These are phyloP conservation scores for Chamaetylas fuelleborni DNA, from an alignment of 2,113 vertebrate genomes.

Conservation along the genomic window DNA sequence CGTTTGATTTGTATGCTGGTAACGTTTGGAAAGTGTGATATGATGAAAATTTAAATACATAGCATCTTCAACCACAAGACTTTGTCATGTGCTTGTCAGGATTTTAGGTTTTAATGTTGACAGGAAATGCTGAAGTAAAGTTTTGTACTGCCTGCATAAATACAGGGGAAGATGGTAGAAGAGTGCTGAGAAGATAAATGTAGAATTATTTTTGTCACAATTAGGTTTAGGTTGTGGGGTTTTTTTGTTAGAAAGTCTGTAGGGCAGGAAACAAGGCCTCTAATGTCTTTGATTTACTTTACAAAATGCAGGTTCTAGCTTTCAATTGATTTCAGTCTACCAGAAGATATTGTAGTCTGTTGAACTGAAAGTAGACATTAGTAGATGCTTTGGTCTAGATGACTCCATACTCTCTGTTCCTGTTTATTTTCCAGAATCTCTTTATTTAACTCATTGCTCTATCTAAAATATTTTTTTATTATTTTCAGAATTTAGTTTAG, in stretches of 20 bases:
- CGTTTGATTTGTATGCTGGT: constrained; percentile 37
- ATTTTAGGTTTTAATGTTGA: constrained; percentile 41
- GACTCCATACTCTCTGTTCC: not conserved
- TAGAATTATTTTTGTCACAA: not conserved
- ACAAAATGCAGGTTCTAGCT: not conserved
- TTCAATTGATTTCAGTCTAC: not conserved
- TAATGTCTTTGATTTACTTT: not conserved
- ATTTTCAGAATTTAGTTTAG: not conserved
- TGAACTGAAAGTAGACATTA: not conserved
- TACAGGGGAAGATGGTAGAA: not conserved
- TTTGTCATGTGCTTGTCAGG: constrained; percentile 53
- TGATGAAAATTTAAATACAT: constrained; percentile 57
- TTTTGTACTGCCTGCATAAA: constrained; percentile 37
- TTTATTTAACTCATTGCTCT: not conserved
- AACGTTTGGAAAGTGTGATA: constrained; percentile 58
- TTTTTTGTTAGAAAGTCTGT: not conserved
- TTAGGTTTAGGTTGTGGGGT: not conserved
- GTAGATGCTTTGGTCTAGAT: not conserved
- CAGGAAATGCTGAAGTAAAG: constrained; percentile 45
- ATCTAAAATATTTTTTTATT: not conserved
- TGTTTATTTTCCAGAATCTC: not conserved
- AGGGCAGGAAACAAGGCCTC: not conserved
- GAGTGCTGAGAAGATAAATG: not conserved
- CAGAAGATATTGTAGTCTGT: not conserved
- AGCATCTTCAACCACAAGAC: constrained; percentile 33